These are phyloP conservation scores for Lasioglossum oenotherae DNA, from an alignment of 2,888 invertebrate genomes.

Conservation along the genomic window DNA sequence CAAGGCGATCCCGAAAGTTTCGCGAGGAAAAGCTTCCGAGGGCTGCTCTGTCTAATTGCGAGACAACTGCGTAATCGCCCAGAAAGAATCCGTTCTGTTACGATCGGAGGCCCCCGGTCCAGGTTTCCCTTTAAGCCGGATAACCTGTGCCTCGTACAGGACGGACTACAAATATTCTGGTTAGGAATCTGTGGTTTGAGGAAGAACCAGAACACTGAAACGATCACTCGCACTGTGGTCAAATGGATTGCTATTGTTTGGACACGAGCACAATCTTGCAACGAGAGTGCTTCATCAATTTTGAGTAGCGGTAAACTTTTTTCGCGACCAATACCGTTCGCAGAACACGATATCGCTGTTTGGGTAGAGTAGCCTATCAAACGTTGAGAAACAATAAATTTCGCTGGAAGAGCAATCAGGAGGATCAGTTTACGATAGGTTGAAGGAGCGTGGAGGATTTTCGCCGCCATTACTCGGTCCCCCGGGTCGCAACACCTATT, in stretches of 20 bases:
- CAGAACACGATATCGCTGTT: background rate
- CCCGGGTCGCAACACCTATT: constrained; percentile 11
- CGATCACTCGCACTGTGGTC: background rate
- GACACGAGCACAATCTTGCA: background rate
- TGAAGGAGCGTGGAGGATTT: background rate
- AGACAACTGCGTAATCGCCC: background rate
- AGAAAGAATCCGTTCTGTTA: background rate
- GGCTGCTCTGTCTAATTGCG: constrained; percentile 1
- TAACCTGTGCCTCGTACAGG: background rate
- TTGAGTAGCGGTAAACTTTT: background rate
- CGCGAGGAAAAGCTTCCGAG: background rate
- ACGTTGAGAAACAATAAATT: background rate
- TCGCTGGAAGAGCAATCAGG: background rate
- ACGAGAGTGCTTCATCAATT: background rate
- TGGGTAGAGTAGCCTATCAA: background rate
- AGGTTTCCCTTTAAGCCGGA: background rate
- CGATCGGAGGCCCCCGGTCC: too few relatives aligned
- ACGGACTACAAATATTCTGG: background rate
- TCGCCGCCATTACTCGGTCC: background rate
- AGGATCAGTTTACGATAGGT: background rate
- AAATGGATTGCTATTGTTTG: background rate
- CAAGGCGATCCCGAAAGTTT: background rate
- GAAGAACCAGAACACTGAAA: background rate
- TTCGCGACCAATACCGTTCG: background rate
- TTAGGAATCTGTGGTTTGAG: background rate